These are phyloP conservation scores for Cetonia aurata DNA, from an alignment of 2,888 invertebrate species.

Conservation along the genomic window DNA sequence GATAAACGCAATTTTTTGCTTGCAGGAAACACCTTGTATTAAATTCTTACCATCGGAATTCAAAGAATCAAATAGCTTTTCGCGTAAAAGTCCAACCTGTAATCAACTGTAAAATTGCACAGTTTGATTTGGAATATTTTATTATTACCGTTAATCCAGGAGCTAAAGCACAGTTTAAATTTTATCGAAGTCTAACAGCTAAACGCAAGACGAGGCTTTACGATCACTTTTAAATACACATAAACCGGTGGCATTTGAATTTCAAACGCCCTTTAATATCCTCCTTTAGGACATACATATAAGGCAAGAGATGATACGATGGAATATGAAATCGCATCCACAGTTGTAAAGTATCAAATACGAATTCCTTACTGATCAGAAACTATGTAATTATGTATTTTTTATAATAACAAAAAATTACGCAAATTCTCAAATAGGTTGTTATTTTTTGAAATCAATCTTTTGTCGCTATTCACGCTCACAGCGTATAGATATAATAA, in stretches of 20 bases:
- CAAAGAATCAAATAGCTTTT: too few relatives aligned
- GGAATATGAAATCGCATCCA: constrained; percentile 9
- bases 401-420: too few relatives aligned
- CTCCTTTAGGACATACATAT: constrained; percentile 19
- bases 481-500: too few relatives aligned
- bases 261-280: constrained; percentile 40
- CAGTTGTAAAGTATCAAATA: neutral
- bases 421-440: too few relatives aligned
- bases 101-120: constrained; percentile 1
- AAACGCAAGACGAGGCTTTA: constrained; percentile 28
- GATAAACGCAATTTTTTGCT: too few relatives aligned
- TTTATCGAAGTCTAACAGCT: constrained; percentile 16
- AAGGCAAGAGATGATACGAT: constrained; percentile 13
- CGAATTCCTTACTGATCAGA: too few relatives aligned
- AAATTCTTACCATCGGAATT: too few relatives aligned
- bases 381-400: too few relatives aligned
- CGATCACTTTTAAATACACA: constrained; percentile 39
- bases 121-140: constrained; percentile 5
- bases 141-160: neutral
- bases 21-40: too few relatives aligned
- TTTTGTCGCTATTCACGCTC: too few relatives aligned
- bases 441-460: too few relatives aligned
- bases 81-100: neutral
- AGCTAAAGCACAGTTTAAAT: constrained; percentile 7
- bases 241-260: constrained; percentile 40